Evolutionary conservation across 2,797 vertebrate species (phyloP).

Genomic region (Eulemur coronatus): DNA sequence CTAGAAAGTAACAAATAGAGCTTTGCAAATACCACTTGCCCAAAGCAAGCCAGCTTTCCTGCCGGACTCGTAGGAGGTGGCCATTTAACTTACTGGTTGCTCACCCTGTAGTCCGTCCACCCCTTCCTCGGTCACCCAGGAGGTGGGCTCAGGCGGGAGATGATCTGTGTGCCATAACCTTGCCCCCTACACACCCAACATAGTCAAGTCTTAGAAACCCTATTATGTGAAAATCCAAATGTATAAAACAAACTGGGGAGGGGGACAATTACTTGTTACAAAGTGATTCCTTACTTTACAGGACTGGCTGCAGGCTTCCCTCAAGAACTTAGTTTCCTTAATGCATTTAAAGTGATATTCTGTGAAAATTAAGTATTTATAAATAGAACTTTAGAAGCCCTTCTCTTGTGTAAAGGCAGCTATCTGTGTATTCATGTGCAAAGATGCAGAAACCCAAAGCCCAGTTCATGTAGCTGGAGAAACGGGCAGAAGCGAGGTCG

Average conservation of each 20-base stretch:
- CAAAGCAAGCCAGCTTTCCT: not conserved
- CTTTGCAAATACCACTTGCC: not conserved
- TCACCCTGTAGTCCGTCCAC: not conserved
- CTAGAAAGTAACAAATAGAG: not conserved
- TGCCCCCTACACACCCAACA: accelerated
- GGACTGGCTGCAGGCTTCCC: not conserved
- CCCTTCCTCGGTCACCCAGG: not conserved
- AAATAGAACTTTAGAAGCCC: not conserved
- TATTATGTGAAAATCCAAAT: not conserved
- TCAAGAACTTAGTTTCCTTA: not conserved
- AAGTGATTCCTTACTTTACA: not conserved
- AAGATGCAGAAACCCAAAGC: not conserved
- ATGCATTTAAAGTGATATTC: not conserved
- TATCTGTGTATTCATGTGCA: accelerated
- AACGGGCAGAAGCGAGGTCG: not conserved
- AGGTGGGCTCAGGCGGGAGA: accelerated
- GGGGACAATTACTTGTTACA: not conserved
- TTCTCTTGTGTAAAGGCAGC: not conserved
- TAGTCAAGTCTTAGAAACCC: not conserved
- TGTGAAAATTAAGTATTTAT: not conserved
- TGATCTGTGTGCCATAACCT: not conserved
- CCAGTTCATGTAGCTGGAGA: not conserved
- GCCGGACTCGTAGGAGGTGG: accelerated
- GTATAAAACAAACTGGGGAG: accelerated
- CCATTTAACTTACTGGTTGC: not conserved